Percentiles rank a stretch among this genome's conserved stretches.
Evolutionary conservation across 2,888 invertebrate genomes (phyloP).

Genomic region (Scaptomyza polygonia): DNA sequence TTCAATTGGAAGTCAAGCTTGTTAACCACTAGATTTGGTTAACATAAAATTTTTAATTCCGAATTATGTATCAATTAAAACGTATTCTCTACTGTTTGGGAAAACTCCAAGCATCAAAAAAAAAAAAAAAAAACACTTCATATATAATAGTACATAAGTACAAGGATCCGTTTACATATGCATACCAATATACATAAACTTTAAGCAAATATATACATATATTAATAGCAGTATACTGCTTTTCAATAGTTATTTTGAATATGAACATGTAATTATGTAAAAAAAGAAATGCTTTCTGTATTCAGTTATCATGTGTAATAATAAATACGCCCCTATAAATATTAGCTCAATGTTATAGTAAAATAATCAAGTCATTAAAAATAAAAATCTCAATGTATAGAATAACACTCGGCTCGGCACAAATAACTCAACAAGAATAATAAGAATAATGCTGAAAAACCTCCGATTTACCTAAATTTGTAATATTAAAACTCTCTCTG

Average conservation of each 20-base stretch:
- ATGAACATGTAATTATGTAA: constrained; percentile 28
- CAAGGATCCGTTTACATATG: neutral
- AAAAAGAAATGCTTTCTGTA: constrained; percentile 1
- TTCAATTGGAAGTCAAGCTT: no score
- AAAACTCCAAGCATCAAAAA: no score
- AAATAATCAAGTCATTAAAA: constrained; percentile 21
- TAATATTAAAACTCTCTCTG: constrained; percentile 26
- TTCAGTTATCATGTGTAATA: neutral
- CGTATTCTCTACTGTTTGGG: no score
- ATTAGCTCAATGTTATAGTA: constrained; percentile 34
- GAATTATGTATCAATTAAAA: no score
- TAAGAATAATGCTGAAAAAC: constrained; percentile 64
- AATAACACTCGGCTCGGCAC: constrained; percentile 29
- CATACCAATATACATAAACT: constrained; percentile 18
- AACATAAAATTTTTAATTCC: no score
- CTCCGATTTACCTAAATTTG: constrained; percentile 62
- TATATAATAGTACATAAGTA: neutral
- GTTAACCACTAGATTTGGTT: no score
- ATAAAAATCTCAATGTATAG: constrained; percentile 4
- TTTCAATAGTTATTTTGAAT: constrained; percentile 31
- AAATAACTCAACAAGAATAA: constrained; percentile 27
- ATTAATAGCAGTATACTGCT: constrained; percentile 28
- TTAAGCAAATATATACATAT: constrained; percentile 21
- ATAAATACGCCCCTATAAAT: constrained; percentile 9
- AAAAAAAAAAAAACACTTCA: no score